A percentile compares a stretch with the other conserved stretches of the same genome.
Evolutionary conservation across 2,888 invertebrate genomes (phyloP).

Genomic region (Rhamnusium bicolor): DNA sequence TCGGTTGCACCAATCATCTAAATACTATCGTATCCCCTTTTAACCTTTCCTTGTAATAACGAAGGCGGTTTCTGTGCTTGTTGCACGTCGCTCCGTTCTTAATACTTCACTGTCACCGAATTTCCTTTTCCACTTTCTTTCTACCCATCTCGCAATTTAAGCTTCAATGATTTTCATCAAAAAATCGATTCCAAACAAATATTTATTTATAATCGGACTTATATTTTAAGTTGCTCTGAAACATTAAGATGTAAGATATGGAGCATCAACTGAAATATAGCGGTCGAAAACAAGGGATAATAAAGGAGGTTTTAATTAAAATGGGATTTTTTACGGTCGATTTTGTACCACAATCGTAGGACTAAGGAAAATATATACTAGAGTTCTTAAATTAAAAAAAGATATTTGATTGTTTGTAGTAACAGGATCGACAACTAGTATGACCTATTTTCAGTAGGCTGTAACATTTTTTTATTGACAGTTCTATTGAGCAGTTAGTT

Average conservation of each 20-base stretch:
- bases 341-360: no score
- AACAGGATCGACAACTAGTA: no score
- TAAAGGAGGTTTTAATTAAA: no score
- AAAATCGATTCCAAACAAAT: constrained; percentile 9
- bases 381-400: no score
- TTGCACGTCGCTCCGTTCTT: not conserved
- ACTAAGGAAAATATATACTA: no score
- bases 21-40: not conserved
- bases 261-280: not conserved
- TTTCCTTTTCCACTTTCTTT: not conserved
- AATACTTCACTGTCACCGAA: constrained; percentile 6
- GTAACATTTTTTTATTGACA: no score
- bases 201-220: not conserved
- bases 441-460: no score
- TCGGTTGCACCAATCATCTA: not conserved
- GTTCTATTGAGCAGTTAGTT: no score
- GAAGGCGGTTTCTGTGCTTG: constrained; percentile 4
- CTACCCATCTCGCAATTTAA: constrained; percentile 6
- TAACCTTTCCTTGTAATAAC: constrained; percentile 1
- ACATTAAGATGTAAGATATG: not conserved
- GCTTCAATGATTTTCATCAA: not conserved
- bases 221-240: not conserved
- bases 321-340: no score
- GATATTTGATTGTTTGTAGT: no score
- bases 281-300: no score